Conservation (phyloP, 2,113 vertebrate species). For the Phrynosoma platyrhinos region DNA sequence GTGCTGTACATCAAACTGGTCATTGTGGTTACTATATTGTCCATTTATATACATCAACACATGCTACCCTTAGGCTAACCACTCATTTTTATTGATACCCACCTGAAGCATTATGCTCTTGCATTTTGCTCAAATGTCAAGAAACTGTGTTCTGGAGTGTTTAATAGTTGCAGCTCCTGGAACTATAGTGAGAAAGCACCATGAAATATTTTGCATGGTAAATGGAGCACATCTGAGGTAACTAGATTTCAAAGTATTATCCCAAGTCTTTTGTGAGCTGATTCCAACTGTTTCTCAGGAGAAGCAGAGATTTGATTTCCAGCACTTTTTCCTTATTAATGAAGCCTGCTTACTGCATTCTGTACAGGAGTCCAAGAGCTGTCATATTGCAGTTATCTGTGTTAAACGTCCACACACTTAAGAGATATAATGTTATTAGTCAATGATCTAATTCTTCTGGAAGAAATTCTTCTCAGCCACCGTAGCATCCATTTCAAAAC, state of each 20-base stretch:
- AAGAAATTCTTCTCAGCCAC: constrained; percentile 26
- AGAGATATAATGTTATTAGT: constrained; percentile 44
- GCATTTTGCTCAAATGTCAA: neutral
- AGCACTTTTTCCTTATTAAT: constrained; percentile 7
- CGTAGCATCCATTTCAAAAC: constrained; percentile 48
- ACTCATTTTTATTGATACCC: neutral
- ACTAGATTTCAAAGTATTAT: constrained; percentile 45
- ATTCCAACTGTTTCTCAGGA: constrained; percentile 35
- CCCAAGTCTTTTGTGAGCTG: constrained; percentile 22
- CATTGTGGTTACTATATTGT: neutral
- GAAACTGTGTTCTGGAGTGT: constrained; percentile 11
- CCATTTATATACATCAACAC: neutral
- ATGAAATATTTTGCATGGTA: constrained; percentile 2
- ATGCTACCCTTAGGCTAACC: neutral
- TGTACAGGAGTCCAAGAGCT: constrained; percentile 32
- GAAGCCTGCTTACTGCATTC: constrained; percentile 32
- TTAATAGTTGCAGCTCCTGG: neutral
- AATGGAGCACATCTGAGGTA: neutral
- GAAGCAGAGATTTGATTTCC: constrained; percentile 36
- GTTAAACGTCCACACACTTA: constrained; percentile 41
- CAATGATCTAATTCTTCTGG: constrained; percentile 24
- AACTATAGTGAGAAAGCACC: neutral
- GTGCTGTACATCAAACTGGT: constrained; percentile 7
- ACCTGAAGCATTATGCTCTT: neutral
- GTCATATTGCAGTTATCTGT: constrained; percentile 46